Conservation (phyloP, 2,113 vertebrate genomes). For the Vulpes vulpes region DNA sequence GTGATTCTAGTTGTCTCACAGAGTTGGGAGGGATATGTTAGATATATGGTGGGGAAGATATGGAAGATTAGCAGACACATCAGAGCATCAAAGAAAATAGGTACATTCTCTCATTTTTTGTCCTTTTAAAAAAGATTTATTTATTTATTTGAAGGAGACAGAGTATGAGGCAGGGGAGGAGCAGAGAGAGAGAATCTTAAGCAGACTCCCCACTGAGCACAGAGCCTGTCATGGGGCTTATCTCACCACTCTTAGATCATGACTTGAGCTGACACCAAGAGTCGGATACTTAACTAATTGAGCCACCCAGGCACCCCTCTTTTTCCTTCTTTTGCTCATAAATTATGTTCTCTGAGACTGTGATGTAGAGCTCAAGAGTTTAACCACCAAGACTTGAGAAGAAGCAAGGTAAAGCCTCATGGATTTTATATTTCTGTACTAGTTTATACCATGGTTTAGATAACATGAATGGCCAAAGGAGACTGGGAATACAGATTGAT, state of each 20-base stretch:
- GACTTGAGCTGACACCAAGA: not conserved
- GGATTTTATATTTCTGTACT: not conserved
- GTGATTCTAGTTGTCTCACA: not conserved
- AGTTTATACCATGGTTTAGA: not conserved
- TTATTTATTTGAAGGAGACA: not conserved
- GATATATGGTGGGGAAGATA: not conserved
- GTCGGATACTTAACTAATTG: not conserved
- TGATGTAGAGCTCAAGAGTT: not conserved
- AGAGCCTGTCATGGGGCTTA: not conserved
- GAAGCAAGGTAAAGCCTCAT: not conserved
- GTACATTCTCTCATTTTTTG: not conserved
- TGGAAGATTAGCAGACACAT: not conserved
- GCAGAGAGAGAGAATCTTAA: not conserved
- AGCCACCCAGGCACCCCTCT: not conserved
- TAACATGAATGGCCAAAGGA: not conserved
- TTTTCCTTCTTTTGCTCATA: not conserved
- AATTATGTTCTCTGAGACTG: not conserved
- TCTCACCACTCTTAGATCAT: not conserved
- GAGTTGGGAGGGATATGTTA: not conserved
- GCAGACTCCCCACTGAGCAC: no score
- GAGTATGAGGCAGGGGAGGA: not conserved
- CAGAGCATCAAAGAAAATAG: not conserved
- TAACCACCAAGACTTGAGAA: not conserved
- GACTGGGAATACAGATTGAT: not conserved
- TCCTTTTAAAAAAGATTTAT: not conserved